Percentiles rank a stretch among this genome's conserved stretches.
Conservation (phyloP, 2,113 vertebrate species). For the Mellivora capensis region DNA sequence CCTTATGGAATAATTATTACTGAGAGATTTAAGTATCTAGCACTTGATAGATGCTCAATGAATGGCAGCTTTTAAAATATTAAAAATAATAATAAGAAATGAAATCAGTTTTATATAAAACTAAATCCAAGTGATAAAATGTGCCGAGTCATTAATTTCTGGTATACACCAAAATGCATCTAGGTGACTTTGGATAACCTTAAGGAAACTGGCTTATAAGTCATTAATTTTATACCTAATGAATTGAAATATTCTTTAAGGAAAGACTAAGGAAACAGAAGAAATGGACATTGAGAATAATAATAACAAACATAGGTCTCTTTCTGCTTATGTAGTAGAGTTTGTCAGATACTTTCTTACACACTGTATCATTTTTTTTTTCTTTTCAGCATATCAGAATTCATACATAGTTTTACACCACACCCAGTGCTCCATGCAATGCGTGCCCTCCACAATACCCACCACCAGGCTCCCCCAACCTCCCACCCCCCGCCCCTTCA, state of each 20-base stretch:
- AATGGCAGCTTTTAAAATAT: neutral
- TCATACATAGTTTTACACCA: too few relatives aligned
- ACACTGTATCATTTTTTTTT: neutral
- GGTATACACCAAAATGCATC: neutral
- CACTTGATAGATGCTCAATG: neutral
- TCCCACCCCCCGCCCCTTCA: too few relatives aligned
- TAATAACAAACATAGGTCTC: neutral
- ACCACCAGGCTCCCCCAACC: too few relatives aligned
- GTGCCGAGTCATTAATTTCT: neutral
- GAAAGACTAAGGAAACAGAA: conserved; percentile 19
- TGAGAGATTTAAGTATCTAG: neutral
- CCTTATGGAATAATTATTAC: neutral
- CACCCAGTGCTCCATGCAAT: too few relatives aligned
- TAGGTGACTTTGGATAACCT: neutral
- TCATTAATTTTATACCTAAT: neutral
- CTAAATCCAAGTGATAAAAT: conserved; percentile 16
- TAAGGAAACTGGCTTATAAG: neutral
- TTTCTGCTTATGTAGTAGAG: neutral
- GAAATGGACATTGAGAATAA: neutral
- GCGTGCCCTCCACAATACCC: too few relatives aligned
- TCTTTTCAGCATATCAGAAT: too few relatives aligned
- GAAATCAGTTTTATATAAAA: neutral
- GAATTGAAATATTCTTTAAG: neutral
- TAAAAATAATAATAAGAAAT: neutral
- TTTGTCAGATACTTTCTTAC: neutral